Evolutionary conservation across 1,140 invertebrate species (phyloP).

Genomic region (Holcopasites calliopsidis): DNA sequence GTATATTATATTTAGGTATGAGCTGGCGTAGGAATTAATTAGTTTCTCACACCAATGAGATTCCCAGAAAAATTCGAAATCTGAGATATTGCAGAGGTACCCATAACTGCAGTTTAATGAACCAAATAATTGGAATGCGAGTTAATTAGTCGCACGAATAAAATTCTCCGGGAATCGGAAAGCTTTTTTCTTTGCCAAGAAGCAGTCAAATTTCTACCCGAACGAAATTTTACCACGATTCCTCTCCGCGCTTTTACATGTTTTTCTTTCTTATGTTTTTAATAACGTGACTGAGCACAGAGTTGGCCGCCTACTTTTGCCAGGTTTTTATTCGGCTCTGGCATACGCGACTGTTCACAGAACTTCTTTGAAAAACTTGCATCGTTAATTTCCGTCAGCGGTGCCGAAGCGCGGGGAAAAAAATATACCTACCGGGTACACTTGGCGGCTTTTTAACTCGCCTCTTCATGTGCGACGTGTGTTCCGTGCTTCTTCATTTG

Average conservation of each 20-base stretch:
- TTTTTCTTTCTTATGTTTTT: neutral
- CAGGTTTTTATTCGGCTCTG: neutral
- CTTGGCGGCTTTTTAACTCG: neutral
- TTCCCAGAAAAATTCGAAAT: neutral
- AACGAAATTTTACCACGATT: neutral
- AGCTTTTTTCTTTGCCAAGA: too few relatives aligned
- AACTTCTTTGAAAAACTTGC: slow-evolving; percentile 7
- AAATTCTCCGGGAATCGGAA: neutral
- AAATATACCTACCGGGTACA: slow-evolving; percentile 19
- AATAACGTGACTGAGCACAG: neutral
- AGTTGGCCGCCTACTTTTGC: neutral
- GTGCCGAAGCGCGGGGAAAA: neutral
- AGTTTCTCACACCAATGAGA: neutral
- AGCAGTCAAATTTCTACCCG: too few relatives aligned
- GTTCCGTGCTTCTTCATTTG: neutral
- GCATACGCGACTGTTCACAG: neutral
- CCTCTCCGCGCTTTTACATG: neutral
- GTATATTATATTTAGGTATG: too few relatives aligned
- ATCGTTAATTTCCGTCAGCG: slow-evolving; percentile 26
- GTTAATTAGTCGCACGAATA: neutral
- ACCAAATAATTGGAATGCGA: neutral
- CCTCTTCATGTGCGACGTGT: slow-evolving; percentile 1
- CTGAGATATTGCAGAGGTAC: neutral
- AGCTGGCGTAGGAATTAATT: neutral
- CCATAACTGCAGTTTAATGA: neutral